Conservation (phyloP, 2,888 invertebrate species). For the Rhyacophila evoluta region DNA sequence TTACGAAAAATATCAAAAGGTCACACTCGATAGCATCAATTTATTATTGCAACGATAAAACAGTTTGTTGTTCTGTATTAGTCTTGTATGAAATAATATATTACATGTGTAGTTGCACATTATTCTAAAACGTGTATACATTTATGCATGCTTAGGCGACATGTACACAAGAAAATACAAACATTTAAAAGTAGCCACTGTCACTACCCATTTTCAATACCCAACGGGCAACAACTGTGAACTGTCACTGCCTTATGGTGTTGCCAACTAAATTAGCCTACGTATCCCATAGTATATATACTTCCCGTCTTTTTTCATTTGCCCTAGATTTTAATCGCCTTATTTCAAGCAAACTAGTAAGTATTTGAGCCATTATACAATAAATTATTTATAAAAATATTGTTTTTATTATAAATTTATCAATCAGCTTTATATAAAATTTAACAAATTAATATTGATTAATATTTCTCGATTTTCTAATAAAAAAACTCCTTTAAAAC, state of each 20-base stretch:
- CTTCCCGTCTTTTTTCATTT: no score
- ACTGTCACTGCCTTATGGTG: background rate
- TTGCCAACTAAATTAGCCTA: no score
- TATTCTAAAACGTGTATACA: background rate
- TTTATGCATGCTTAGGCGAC: background rate
- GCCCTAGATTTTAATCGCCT: no score
- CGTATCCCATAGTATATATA: no score
- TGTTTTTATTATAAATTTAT: no score
- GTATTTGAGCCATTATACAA: no score
- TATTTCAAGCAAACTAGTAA: no score
- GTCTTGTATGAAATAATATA: background rate
- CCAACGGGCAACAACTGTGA: background rate
- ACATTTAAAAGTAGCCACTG: conserved; percentile 5
- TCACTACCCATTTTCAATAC: conserved; percentile 15
- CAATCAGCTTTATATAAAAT: no score
- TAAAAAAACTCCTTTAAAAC: no score
- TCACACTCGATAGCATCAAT: conserved; percentile 5
- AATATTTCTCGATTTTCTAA: no score
- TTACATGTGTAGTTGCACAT: background rate
- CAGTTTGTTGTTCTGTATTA: background rate
- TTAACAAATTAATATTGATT: no score
- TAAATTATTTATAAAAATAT: no score
- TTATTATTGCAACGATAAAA: background rate
- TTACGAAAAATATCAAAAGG: background rate
- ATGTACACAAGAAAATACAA: background rate